Base-by-base conservation (phyloP, 2,113 vertebrate genomes). In the Strix uralensis region DNA sequence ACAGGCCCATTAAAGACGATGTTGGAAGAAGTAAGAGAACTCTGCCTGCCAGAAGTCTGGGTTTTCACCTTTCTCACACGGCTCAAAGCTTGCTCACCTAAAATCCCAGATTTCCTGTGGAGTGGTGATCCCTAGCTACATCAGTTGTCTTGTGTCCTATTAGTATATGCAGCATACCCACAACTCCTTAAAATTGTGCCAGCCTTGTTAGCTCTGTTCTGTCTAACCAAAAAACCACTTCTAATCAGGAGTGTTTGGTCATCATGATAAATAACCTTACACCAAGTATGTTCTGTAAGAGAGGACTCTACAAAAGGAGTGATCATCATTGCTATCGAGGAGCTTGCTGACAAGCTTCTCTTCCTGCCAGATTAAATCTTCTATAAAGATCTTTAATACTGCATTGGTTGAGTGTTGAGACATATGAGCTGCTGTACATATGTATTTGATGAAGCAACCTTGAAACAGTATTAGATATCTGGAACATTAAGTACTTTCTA, bases 141-240 rank as follows among this genome's bases (percentile, higher is more conserved):
- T 36, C 47, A 34, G 23, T 44, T 66, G 36, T 27, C 38, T 57
- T 52, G n/a, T 42, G 77, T 46, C 36, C 74, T 73, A 11, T 42
- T 75, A 40, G 14, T 69, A 44, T 18, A 8, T 55, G 30, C 1
- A 2, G 12, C 32, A 61, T 61, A 40, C 20, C 15, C 0, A 0
- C 36, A 46, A 10, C 81, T 70, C 29, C 69, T 52, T 81, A 70
- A 75, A 63, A 46, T 22, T 38, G 34, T 47, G 27, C 32, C 15
- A 30, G 16, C 8, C 49, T 70, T 38, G 13, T 89, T 57, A 69
- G 27, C 32, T 81, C 42, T 29, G 27, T 85, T 85, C 36, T 57
- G 22, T 57, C 73, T 54, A 80, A 20, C 22, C n/a, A 32, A 66
- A 67, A 17, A 15, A 0, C 0, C n/a, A 18, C 19, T 55, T 49